Evolutionary conservation across 1,140 invertebrate species (phyloP), one percentile per base, ranked within the genome.

Genomic region (Parasteatoda tepidariorum): DNA sequence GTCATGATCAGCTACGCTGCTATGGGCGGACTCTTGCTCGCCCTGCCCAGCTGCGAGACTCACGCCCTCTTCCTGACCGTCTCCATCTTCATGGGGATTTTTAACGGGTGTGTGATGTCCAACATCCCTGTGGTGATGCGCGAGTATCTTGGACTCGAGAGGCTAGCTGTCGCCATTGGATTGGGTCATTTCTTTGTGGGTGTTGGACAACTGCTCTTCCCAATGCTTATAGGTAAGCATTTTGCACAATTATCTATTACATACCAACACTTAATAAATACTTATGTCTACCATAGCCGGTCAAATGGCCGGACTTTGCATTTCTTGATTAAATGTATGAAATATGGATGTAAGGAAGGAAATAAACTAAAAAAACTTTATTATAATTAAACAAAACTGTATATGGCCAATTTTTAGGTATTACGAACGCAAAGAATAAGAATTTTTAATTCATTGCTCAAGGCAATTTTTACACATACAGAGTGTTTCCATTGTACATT

Each of bases 91-190:
- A 76, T 85, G 61, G 85, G 86, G 2, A 57, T 86, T 34, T 79
- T 85, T n/a, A 86, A 78, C 24, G 86, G 86, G 2, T 84, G 79
- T 64, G 84, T 86, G 48, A 85, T 86, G 85, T 75, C 83, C 0
- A 71, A 86, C 48, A 61, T 84, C 26, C 83, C 85, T 5, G 85
- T 84, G 7, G 55, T 86, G 7, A 73, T 86, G 66, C 70, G 82
- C 11, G 86, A 86, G 28, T 86, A 86, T 62, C 30, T 86, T 2
- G 85, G 85, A n/a, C 30, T 67, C 3, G 85, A 84, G n/a, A 84
- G 83, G 22, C 78, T 84, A 11, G 83, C 85, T 7, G 66, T 86
- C 9, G 85, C 83, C 28, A 74, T 86, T 26, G 85, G 85, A 70
- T 26, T 85, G 11, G 70, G 31, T 31, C 84, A 85, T 24, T 86